A percentile compares a stretch with the other conserved stretches of the same genome.
Conservation (phyloP, 1,140 invertebrate genomes). For the Nebria ingens region DNA sequence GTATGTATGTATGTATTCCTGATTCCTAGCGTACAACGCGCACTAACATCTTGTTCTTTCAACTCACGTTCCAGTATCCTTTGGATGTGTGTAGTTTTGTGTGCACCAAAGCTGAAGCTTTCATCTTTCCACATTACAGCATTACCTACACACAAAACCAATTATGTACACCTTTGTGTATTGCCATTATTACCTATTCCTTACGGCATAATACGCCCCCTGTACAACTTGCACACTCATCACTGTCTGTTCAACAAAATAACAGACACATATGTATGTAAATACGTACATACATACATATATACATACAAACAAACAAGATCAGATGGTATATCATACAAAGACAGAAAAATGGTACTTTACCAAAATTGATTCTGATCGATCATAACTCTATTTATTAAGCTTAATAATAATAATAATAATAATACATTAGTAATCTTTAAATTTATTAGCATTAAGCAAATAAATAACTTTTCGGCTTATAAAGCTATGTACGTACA, state of each 20-base stretch:
- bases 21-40: neutral
- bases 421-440: too few species aligned
- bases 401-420: too few species aligned
- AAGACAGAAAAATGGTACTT: too few species aligned
- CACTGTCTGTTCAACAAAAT: neutral
- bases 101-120: slow-evolving; percentile 23
- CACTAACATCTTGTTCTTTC: slow-evolving; percentile 22
- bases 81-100: neutral
- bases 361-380: too few species aligned
- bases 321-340: too few species aligned
- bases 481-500: neutral
- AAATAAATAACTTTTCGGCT: neutral
- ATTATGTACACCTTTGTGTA: slow-evolving; percentile 33
- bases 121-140: slow-evolving; percentile 32
- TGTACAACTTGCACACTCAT: neutral
- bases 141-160: slow-evolving; percentile 33
- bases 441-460: neutral
- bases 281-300: too few species aligned
- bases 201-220: slow-evolving; percentile 3
- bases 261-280: too few species aligned
- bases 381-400: too few species aligned
- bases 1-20: neutral
- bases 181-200: slow-evolving; percentile 28
- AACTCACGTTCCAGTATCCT: slow-evolving; percentile 21
- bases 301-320: too few species aligned